Conservation (phyloP, 1,140 invertebrate species). For the Dinoponera quadriceps region DNA sequence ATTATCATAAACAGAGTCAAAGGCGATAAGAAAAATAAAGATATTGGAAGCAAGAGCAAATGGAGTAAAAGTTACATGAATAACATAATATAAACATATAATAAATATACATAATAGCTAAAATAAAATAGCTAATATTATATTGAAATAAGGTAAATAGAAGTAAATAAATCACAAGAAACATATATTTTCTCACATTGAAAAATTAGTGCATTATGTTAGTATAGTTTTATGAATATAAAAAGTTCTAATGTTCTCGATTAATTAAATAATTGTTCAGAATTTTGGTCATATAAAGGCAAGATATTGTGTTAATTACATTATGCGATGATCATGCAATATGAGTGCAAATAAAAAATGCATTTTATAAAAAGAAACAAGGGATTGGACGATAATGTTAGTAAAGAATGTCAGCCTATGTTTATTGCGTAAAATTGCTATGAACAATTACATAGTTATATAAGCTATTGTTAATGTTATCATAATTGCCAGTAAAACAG, state of each 20-base stretch:
- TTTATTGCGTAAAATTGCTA: constrained; percentile 53
- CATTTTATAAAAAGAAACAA: not conserved
- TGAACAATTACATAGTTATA: not conserved
- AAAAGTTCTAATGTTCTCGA: constrained; percentile 14
- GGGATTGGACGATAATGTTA: constrained; percentile 24
- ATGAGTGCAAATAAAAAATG: constrained; percentile 47
- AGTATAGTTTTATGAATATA: constrained; percentile 26
- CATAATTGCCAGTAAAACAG: not conserved
- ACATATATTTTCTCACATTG: not conserved
- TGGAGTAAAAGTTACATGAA: constrained; percentile 4
- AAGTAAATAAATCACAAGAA: constrained; percentile 4
- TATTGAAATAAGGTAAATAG: not conserved
- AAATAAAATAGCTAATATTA: not conserved
- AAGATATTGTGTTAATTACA: constrained; percentile 10
- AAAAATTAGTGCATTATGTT: constrained; percentile 25
- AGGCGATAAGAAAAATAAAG: not conserved
- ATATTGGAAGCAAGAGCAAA: not conserved
- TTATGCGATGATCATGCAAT: constrained; percentile 23
- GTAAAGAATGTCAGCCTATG: not conserved
- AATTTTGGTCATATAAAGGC: constrained; percentile 9
- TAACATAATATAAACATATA: not conserved
- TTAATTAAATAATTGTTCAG: constrained; percentile 8
- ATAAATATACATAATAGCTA: constrained; percentile 23
- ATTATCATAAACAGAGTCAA: not conserved
- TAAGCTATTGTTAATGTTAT: constrained; percentile 24